Evolutionary conservation across 2,113 vertebrate species (phyloP).

Genomic region (Lichenostomus cassidix): DNA sequence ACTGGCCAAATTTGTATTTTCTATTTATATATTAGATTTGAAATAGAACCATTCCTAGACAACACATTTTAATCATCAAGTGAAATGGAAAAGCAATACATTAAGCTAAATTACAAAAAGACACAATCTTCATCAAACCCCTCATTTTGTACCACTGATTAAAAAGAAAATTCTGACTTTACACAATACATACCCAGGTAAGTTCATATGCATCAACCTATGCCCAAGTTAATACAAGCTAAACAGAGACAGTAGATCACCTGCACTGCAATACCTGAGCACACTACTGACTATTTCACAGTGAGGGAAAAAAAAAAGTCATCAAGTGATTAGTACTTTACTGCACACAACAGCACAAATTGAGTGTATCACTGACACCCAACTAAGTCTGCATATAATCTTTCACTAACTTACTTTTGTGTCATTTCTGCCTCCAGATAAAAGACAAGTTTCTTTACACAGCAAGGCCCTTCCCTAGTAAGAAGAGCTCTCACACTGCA

Average conservation of each 20-base stretch:
- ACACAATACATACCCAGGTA: not conserved
- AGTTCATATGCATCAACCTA: not conserved
- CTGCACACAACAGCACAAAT: not conserved
- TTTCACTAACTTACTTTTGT: not conserved
- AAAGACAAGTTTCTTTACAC: not conserved
- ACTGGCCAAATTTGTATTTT: not conserved
- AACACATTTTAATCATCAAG: not conserved
- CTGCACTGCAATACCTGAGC: not conserved
- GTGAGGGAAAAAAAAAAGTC: accelerated
- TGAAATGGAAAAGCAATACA: not conserved
- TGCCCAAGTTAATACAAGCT: not conserved
- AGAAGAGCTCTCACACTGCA: accelerated
- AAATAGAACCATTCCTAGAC: not conserved
- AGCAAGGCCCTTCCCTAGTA: not conserved
- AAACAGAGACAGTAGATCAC: not conserved
- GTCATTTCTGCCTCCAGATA: not conserved
- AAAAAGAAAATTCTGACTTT: not conserved
- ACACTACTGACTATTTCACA: not conserved
- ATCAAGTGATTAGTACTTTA: not conserved
- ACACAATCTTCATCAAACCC: not conserved
- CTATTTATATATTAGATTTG: not conserved
- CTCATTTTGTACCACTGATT: not conserved
- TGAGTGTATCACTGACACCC: not conserved
- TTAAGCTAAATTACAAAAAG: not conserved
- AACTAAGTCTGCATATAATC: not conserved